Percentiles rank a stretch among this genome's conserved stretches.
Conservation (phyloP, 1,140 invertebrate genomes). For the Parapsyche elsis region DNA sequence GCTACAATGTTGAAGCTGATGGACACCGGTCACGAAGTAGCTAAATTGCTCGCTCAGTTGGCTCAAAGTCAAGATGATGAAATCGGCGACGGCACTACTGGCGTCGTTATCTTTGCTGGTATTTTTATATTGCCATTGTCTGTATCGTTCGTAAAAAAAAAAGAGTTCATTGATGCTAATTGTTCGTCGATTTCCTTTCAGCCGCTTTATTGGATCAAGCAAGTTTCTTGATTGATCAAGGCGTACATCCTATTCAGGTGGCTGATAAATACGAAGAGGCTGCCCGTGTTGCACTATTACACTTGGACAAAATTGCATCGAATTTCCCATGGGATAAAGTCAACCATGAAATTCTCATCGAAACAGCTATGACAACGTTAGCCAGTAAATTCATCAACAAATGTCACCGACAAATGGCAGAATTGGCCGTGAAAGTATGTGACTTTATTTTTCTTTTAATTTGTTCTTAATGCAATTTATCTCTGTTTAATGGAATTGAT, state of each 20-base stretch:
- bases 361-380: slow-evolving; percentile 97
- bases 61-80: slow-evolving; percentile 99
- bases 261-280: slow-evolving; percentile 99
- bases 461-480: not conserved
- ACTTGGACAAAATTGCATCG: slow-evolving; percentile 91
- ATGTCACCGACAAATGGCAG: slow-evolving; percentile 95
- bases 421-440: slow-evolving; percentile 94
- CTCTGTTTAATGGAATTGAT: not conserved
- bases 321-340: slow-evolving; percentile 86
- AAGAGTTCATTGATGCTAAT: not conserved
- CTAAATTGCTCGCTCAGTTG: slow-evolving; percentile 97
- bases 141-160: not conserved
- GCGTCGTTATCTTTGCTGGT: slow-evolving; percentile 88
- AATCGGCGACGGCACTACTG: slow-evolving; percentile 99
- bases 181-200: slow-evolving; percentile 57
- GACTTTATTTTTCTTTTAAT: not conserved
- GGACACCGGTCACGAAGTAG: slow-evolving; percentile 99
- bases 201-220: slow-evolving; percentile 97
- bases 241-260: slow-evolving; percentile 98
- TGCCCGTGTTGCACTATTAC: slow-evolving; percentile 87
- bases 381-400: slow-evolving; percentile 98
- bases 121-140: not conserved
- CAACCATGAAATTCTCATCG: slow-evolving; percentile 89
- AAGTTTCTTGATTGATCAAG: slow-evolving; percentile 91
- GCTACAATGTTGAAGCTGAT: slow-evolving; percentile 99